Evolutionary conservation across 2,113 vertebrate genomes (phyloP).

Genomic region (Phylloscopus trochilus): DNA sequence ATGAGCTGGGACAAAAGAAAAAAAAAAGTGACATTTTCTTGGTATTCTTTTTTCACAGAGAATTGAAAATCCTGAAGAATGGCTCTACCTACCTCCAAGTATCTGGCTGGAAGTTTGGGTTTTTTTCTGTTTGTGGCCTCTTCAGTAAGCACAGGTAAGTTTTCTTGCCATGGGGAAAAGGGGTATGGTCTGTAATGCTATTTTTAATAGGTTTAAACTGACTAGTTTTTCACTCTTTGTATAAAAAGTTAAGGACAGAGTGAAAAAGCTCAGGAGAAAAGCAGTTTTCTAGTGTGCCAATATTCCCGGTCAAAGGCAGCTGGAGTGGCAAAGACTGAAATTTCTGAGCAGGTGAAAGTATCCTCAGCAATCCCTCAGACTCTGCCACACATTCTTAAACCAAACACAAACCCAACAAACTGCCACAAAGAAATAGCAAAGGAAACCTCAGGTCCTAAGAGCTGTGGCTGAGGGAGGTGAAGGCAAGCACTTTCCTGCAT

Average conservation of each 20-base stretch:
- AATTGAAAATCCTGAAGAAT: not conserved
- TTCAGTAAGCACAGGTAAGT: constrained; percentile 26
- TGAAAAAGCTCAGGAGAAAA: not conserved
- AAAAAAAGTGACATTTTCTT: not conserved
- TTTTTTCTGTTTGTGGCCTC: constrained; percentile 10
- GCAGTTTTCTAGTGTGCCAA: not conserved
- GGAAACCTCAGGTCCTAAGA: not conserved
- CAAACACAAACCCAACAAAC: not conserved
- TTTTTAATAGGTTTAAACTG: not conserved
- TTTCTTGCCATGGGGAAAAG: not conserved
- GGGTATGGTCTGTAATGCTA: not conserved
- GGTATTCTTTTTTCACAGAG: not conserved
- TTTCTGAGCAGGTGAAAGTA: constrained; percentile 16
- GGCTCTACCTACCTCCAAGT: not conserved
- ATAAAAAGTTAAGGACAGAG: not conserved
- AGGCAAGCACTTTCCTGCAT: not conserved
- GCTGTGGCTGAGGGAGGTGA: not conserved
- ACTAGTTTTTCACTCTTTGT: not conserved
- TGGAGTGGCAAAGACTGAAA: not conserved
- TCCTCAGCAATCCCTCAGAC: not conserved
- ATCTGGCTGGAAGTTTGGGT: not conserved
- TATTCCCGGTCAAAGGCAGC: not conserved
- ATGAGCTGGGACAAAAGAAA: not conserved
- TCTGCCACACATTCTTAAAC: not conserved
- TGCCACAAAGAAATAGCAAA: not conserved